These are phyloP conservation scores for Xenops minutus DNA, from an alignment of 2,797 vertebrate species.

Conservation along the genomic window DNA sequence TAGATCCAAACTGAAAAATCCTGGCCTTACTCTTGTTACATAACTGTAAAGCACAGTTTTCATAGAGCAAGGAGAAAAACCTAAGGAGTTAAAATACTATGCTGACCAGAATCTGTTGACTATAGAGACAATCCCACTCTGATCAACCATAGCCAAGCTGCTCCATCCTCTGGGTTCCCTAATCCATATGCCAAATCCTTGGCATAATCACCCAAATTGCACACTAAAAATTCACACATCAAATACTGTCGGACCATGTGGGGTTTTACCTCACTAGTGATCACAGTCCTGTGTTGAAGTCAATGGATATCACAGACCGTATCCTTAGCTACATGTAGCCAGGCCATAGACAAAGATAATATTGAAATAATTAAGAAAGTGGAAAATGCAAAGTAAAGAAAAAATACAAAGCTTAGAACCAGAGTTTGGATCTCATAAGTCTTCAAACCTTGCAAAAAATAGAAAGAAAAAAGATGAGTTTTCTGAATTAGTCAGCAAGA, in stretches of 20 bases:
- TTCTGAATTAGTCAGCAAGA: neutral
- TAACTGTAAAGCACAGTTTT: neutral
- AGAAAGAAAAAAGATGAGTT: neutral
- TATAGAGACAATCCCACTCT: neutral
- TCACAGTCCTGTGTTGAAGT: neutral
- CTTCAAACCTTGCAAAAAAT: neutral
- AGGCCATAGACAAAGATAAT: neutral
- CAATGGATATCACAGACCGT: neutral
- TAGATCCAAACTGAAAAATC: neutral
- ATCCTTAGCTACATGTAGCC: neutral
- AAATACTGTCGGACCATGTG: rapidly evolving
- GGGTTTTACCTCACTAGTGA: neutral
- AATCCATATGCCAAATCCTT: neutral
- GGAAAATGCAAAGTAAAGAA: neutral
- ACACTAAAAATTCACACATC: neutral
- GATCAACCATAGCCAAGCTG: neutral
- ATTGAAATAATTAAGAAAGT: neutral
- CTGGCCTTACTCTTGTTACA: neutral
- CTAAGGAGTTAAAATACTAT: neutral
- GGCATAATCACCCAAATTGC: neutral
- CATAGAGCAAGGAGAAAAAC: neutral
- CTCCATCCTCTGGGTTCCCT: neutral
- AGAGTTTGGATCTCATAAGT: neutral
- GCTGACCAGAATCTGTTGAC: neutral
- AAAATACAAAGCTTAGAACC: neutral